Evolutionary conservation across 2,113 vertebrate genomes (phyloP), one percentile per base, ranked within the genome.

Genomic region (Myotis lucifugus): DNA sequence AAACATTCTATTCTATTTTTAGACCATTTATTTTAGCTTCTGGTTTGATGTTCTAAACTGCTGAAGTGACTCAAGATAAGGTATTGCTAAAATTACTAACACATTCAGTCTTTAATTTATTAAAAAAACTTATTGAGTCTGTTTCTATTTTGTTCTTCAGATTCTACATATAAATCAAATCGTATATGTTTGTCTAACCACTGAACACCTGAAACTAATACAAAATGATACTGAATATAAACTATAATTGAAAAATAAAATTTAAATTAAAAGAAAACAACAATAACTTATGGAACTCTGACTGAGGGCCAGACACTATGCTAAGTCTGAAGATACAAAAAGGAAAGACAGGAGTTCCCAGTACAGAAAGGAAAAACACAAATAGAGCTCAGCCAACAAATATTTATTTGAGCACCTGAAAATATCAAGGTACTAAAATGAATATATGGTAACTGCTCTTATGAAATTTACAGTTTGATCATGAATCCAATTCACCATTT

Each of bases 381-480:
- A 67, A 91, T 23, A 27, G 42, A 73, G 34, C 19, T 94, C 29
- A 95, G 50, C 70, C 23, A 85, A 27, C 11, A 69, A 69, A 69
- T 54, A 56, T 9, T 74, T 79, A 48, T 85, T 66, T 86, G 69
- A 94, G 27, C 59, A 67, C 17, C 13, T 86, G 32, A 34, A 0
- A 94, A 64, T 48, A 82, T 34, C 9, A 90, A 21, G n/a, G 3
- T 37, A 76, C 23, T 81, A 69, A 72, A 85, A 70, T 61, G 29
- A 95, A 40, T 79, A 67, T 76, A 7, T 46, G 40, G 17, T 81
- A 82, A 86, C 52, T 46, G 37, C 17, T 69, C 15, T 72, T 59
- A 72, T 42, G 13, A 23, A 92, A 94, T 83, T 83, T 82, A 83
- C 7, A 91, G 34, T 34, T 95, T 90, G 40, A 66, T 94, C 86